Conservation (phyloP, 2,888 invertebrate species). For the Automeris io region DNA sequence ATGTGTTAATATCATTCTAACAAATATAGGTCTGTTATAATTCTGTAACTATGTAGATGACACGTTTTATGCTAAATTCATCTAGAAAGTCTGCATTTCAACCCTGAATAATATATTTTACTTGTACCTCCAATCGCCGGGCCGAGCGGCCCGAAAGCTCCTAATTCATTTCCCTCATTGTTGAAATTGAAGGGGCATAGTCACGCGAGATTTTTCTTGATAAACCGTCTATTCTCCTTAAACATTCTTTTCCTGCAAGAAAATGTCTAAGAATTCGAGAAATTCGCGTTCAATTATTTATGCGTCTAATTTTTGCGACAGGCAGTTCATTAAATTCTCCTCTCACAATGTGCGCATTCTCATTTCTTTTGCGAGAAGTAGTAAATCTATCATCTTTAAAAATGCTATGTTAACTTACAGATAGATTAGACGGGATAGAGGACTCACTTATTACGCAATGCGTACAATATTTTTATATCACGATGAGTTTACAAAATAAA, state of each 20-base stretch:
- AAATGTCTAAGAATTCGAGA: slow-evolving; percentile 5
- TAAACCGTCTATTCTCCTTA: slow-evolving; percentile 17
- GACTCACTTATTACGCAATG: too few species aligned
- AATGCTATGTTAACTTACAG: too few species aligned
- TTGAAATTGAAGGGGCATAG: slow-evolving; percentile 26
- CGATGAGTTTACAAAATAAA: too few species aligned
- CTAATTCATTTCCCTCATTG: slow-evolving; percentile 31
- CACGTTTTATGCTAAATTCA: slow-evolving; percentile 15
- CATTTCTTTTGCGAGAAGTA: too few species aligned
- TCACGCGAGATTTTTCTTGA: slow-evolving; percentile 24
- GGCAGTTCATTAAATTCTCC: background rate
- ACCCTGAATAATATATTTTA: slow-evolving; percentile 40
- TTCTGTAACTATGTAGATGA: too few species aligned
- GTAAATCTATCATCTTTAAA: too few species aligned
- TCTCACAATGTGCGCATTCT: too few species aligned
- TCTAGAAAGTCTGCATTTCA: slow-evolving; percentile 26
- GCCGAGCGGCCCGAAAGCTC: slow-evolving; percentile 24
- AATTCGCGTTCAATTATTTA: slow-evolving; percentile 3
- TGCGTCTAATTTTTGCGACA: background rate
- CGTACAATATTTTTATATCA: too few species aligned
- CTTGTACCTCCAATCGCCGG: slow-evolving; percentile 34
- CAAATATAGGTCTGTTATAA: too few species aligned
- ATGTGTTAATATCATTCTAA: too few species aligned
- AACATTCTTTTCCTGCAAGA: slow-evolving; percentile 13
- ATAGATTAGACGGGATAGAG: too few species aligned